Evolutionary conservation across 1,140 invertebrate genomes (phyloP), one percentile per base, ranked within the genome.

Genomic region (Ceratosolen solmsi): DNA sequence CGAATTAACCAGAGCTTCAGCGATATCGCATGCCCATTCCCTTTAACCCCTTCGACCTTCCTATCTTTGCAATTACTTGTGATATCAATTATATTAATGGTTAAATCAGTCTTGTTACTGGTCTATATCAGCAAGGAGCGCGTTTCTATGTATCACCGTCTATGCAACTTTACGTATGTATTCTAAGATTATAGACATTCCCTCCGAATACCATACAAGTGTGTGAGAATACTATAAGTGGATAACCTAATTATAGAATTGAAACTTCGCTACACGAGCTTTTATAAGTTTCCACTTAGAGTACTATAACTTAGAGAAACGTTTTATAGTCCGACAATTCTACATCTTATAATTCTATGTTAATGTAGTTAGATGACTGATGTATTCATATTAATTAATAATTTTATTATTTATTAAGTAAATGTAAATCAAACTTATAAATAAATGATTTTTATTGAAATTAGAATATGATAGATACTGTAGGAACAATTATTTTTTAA

Each of bases 81-180:
- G 80, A 74, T 85, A 84, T 85, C 80, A 79, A 85, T 83, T 84
- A 83, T 80, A 79, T 80, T 79, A 76, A 38, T 25, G 80, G 80
- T 77, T 77, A 25, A 71, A 77, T 72, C 70, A 60, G 65, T 77
- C 80, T 82, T 77, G 70, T 77, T 82, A 72, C 33, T 38, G 56
- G 75, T 4, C 20, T 54, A 22, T 20, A 54, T 54, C 5, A 54
- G 20, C 51, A 54, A 54, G 20, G 13, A 46, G 41, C 41, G 5
- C 41, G 41, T 13, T 46, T 13, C 41, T 46, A 7, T 13, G 13
- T 13, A 7, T 13, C 41, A 5, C 41, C 41, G 5, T 46, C 41
- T 13, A 5, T 13, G 41, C 13, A 46, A 46, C 41, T 13, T 54
- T 22, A 4, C 58, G 27, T 63, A 63, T 33, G 27, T 15, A 15